Conservation (phyloP, 2,113 vertebrate species). For the Dolichotis patagonum region DNA sequence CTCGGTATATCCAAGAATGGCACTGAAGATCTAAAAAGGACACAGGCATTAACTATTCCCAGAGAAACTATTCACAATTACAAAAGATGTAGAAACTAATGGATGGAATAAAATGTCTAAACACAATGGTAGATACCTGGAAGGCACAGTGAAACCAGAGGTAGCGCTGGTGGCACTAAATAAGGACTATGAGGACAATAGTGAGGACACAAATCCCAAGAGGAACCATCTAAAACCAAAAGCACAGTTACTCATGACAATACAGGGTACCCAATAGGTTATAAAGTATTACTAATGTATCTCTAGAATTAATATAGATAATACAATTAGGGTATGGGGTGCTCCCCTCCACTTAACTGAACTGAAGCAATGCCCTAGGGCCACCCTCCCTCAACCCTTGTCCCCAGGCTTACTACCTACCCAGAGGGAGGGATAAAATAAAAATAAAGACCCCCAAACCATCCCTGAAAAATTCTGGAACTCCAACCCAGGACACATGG, state of each 20-base stretch:
- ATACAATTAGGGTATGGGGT: not conserved
- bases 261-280: rapidly evolving
- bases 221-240: not conserved
- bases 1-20: not conserved
- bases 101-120: too few species aligned
- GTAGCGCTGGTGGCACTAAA: too few species aligned
- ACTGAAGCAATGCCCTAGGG: not conserved
- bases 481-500: not conserved
- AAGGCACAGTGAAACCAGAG: not conserved
- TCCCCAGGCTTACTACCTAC: not conserved
- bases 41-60: not conserved
- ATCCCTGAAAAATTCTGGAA: not conserved
- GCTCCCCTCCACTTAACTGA: not conserved
- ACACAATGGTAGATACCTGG: not conserved
- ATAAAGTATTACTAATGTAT: not conserved
- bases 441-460: not conserved
- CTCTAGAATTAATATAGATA: not conserved
- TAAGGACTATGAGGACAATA: rapidly evolving
- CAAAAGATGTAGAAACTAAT: not conserved
- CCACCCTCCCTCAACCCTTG: not conserved
- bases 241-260: not conserved
- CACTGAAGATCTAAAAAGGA: not conserved
- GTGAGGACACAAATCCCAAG: not conserved
- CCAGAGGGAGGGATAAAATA: not conserved
- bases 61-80: not conserved